phyloP scores from a whole-genome alignment of 2,113 vertebrate species.

The Peucedramus taeniatus region DNA sequence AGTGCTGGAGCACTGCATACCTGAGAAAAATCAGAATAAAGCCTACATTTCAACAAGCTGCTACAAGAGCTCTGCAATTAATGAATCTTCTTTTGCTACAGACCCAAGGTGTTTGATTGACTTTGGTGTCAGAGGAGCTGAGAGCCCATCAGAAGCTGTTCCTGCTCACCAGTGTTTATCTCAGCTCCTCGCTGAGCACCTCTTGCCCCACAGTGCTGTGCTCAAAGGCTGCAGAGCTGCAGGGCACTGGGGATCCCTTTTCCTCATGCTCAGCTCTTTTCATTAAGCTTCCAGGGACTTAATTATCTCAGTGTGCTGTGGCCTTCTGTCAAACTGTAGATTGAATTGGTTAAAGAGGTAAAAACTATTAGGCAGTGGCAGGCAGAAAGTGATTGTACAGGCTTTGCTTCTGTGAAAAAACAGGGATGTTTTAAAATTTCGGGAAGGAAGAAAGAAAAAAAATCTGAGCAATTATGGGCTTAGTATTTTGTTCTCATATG shows the following conservation, averaged over 20 bases:
- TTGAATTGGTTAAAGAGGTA: neutral
- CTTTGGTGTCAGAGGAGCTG: neutral
- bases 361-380: neutral
- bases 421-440: neutral
- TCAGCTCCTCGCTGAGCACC: neutral
- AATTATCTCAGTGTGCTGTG: neutral
- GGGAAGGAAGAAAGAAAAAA: neutral
- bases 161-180: neutral
- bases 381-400: neutral
- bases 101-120: neutral
- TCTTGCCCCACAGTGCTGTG: neutral
- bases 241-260: neutral
- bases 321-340: neutral
- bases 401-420: neutral
- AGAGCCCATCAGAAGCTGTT: neutral
- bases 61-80: neutral
- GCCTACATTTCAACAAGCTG: neutral
- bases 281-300: slow-evolving; percentile 16
- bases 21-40: neutral
- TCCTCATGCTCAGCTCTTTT: neutral
- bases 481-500: neutral
- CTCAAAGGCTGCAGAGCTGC: neutral
- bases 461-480: neutral
- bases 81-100: neutral
- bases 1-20: neutral